Evolutionary conservation across 2,888 invertebrate genomes (phyloP).

Genomic region (Hirtodrosophila alboralis): DNA sequence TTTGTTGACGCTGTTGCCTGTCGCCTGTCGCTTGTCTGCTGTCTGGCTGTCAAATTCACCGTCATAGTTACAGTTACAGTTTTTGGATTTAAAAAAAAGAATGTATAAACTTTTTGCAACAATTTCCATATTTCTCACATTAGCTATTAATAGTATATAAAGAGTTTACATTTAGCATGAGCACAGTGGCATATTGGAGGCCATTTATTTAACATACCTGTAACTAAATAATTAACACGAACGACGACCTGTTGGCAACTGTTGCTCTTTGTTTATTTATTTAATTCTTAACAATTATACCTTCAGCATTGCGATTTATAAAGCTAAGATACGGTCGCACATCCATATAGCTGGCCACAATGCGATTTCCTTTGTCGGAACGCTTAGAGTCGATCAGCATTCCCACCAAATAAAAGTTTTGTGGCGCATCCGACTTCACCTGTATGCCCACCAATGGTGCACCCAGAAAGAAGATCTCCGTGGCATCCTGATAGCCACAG

Average conservation of each 20-base stretch:
- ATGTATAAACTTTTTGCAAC: constrained; percentile 25
- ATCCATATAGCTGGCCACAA: constrained; percentile 52
- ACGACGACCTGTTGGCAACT: constrained; percentile 53
- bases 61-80: constrained; percentile 29
- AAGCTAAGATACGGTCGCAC: constrained; percentile 53
- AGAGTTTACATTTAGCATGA: constrained; percentile 67
- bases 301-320: constrained; percentile 49
- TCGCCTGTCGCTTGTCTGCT: constrained; percentile 24
- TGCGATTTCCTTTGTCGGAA: neutral
- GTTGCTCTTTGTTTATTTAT: constrained; percentile 38
- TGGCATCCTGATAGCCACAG: constrained; percentile 47
- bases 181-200: constrained; percentile 28
- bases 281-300: constrained; percentile 32
- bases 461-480: constrained; percentile 36
- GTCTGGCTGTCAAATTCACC: constrained; percentile 33
- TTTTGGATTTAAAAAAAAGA: constrained; percentile 18
- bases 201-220: constrained; percentile 2
- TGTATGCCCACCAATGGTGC: constrained; percentile 60
- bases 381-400: constrained; percentile 48
- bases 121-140: constrained; percentile 67
- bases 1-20: constrained; percentile 6
- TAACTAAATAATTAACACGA: constrained; percentile 62
- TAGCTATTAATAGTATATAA: constrained; percentile 63
- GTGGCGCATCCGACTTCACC: constrained; percentile 33
- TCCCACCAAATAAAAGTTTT: constrained; percentile 58